phyloP scores from a whole-genome alignment of 2,797 vertebrate species.

The Bryconaethiops microstoma region DNA sequence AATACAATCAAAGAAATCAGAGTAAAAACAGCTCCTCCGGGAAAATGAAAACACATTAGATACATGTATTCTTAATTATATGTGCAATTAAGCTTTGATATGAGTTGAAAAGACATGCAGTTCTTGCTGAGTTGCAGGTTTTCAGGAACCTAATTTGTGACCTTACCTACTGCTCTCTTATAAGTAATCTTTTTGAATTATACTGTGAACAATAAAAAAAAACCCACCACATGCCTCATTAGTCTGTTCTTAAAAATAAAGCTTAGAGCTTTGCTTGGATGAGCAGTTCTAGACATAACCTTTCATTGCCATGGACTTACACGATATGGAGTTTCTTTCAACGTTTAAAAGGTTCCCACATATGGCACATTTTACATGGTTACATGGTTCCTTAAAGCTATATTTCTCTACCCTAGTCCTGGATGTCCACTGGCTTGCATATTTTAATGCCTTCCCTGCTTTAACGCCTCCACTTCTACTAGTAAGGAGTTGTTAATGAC shows the following conservation, averaged over 20 bases:
- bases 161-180: neutral
- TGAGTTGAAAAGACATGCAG: constrained; percentile 33
- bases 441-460: too few relatives aligned
- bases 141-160: neutral
- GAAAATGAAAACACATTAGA: constrained; percentile 58
- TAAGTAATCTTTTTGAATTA: constrained; percentile 9
- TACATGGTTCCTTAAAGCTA: too few relatives aligned
- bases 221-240: constrained; percentile 22
- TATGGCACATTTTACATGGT: too few relatives aligned
- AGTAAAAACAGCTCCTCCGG: constrained; percentile 54
- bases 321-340: too few relatives aligned
- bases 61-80: constrained; percentile 55
- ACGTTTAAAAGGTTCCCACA: too few relatives aligned
- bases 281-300: neutral
- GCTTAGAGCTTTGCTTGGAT: neutral
- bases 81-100: constrained; percentile 55
- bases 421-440: too few relatives aligned
- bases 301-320: neutral
- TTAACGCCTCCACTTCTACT: too few relatives aligned
- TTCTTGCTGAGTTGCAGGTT: constrained; percentile 52
- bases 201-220: constrained; percentile 6
- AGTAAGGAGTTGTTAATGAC: too few relatives aligned
- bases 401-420: too few relatives aligned
- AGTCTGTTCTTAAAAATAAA: constrained; percentile 3
- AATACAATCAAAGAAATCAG: constrained; percentile 60